Evolutionary conservation across 2,888 invertebrate species (phyloP).

Genomic region (Cerastoderma edule): DNA sequence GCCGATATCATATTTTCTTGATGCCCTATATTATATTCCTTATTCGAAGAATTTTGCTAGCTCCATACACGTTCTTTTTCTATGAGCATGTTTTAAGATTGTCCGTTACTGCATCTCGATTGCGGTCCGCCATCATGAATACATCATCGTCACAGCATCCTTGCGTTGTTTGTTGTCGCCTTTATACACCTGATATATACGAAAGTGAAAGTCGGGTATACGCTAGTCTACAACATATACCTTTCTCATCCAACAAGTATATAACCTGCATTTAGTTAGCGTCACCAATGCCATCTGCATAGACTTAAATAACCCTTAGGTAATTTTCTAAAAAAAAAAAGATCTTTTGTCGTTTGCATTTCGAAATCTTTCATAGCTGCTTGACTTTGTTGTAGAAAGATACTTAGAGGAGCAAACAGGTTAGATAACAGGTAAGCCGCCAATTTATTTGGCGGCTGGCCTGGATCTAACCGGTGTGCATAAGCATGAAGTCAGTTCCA

Average conservation of each 20-base stretch:
- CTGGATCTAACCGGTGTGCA: too few relatives aligned
- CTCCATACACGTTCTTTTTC: too few relatives aligned
- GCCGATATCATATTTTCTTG: too few relatives aligned
- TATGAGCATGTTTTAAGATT: too few relatives aligned
- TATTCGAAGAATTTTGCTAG: too few relatives aligned
- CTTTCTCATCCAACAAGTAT: background rate
- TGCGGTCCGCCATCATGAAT: conserved; percentile 42
- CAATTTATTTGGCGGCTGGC: too few relatives aligned
- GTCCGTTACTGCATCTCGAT: too few relatives aligned
- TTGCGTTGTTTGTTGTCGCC: conserved; percentile 34
- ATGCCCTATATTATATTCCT: too few relatives aligned
- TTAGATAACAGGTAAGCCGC: too few relatives aligned
- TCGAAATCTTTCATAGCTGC: background rate
- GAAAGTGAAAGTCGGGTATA: background rate
- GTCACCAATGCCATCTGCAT: background rate
- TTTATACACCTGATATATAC: conserved; percentile 39
- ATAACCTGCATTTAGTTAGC: background rate
- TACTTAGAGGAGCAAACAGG: too few relatives aligned
- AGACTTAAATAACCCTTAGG: background rate
- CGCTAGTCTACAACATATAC: background rate
- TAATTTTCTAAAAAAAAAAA: background rate
- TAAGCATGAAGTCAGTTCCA: too few relatives aligned
- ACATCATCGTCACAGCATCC: conserved; percentile 41
- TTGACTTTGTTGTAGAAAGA: background rate
- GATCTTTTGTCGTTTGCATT: background rate